Percentiles rank a stretch among this genome's conserved stretches.
Conservation (phyloP, 1,140 invertebrate species). For the Drosophila tani region DNA sequence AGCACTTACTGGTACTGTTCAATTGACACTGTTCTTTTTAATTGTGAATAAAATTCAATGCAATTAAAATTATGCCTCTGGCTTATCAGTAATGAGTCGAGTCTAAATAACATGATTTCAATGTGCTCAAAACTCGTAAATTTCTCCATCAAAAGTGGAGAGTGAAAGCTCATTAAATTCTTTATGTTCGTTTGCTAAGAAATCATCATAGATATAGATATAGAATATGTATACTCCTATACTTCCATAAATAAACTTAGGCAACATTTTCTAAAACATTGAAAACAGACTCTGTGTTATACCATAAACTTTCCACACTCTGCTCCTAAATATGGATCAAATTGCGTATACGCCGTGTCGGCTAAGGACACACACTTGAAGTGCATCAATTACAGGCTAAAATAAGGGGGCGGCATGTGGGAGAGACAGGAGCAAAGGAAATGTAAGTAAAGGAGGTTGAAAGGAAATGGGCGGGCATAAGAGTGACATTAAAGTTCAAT, state of each 20-base stretch:
- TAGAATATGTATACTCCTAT: neutral
- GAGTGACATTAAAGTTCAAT: conserved; percentile 71
- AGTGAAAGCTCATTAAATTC: neutral
- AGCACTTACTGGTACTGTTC: neutral
- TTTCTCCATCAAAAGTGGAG: neutral
- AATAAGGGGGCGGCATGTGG: too few relatives aligned
- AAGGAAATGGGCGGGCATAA: conserved; percentile 53
- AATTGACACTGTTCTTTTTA: conserved; percentile 42
- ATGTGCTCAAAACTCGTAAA: conserved; percentile 5
- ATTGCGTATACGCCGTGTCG: conserved; percentile 23
- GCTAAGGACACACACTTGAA: conserved; percentile 29
- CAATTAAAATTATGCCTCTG: conserved; percentile 38
- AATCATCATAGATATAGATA: neutral
- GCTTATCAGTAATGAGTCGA: conserved; percentile 8
- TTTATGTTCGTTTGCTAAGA: conserved; percentile 7
- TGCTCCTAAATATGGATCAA: conserved; percentile 17
- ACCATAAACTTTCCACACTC: neutral
- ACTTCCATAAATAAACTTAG: neutral
- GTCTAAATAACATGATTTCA: conserved; percentile 21
- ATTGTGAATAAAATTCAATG: conserved; percentile 55
- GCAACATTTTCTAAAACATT: neutral
- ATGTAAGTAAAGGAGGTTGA: neutral
- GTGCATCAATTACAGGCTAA: conserved; percentile 53
- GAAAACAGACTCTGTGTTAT: neutral
- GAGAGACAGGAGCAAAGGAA: conserved; percentile 5